phyloP scores from a whole-genome alignment of 2,797 vertebrate species.

The Poeciliopsis infans region DNA sequence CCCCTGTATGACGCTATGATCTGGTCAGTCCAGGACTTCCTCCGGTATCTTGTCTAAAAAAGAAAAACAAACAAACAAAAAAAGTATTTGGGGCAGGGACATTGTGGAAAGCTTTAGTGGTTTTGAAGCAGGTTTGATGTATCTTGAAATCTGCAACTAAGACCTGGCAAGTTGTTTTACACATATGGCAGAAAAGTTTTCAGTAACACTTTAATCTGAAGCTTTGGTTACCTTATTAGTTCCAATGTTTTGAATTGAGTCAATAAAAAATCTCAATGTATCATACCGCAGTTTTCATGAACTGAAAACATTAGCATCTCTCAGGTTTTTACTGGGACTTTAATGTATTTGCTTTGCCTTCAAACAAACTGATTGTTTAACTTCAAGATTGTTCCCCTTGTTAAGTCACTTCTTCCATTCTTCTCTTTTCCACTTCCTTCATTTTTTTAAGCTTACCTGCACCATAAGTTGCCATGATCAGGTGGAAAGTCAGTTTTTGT shows the following conservation, averaged over 20 bases:
- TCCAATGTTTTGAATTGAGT: not conserved
- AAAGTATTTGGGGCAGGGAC: not conserved
- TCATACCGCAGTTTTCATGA: not conserved
- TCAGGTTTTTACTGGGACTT: not conserved
- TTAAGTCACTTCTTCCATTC: not conserved
- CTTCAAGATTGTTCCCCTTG: not conserved
- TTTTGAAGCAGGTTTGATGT: not conserved
- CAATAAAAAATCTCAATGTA: not conserved
- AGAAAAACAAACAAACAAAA: not conserved
- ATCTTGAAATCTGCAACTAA: not conserved
- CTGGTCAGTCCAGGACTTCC: not conserved
- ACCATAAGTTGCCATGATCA: no score
- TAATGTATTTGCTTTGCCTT: not conserved
- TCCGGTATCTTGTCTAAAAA: not conserved
- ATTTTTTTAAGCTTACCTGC: not conserved
- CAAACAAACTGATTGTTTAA: not conserved
- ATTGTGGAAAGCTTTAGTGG: not conserved
- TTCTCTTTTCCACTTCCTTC: not conserved
- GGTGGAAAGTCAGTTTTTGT: not conserved
- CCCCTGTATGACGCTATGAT: not conserved
- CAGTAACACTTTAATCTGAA: not conserved
- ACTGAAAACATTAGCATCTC: not conserved
- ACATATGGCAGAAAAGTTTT: not conserved
- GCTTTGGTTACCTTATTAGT: not conserved
- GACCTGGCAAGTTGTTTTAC: not conserved